Base-by-base conservation (phyloP, 2,888 invertebrate genomes). In the Yponomeuta evonymella region DNA sequence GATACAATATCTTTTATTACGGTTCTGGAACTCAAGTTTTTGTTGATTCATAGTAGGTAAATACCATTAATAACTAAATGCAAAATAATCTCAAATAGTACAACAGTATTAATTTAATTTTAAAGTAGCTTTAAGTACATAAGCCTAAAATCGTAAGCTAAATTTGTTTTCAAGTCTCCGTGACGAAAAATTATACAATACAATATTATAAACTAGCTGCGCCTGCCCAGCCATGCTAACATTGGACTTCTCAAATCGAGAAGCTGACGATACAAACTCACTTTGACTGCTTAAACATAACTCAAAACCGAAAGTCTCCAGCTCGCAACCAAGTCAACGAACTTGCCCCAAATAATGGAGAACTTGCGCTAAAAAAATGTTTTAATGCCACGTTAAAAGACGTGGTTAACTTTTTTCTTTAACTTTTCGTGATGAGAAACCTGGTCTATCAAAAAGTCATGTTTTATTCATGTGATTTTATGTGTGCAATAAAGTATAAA, bases 121-220 rank as follows among this genome's bases (percentile, higher is more conserved):
- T 58, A 58, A 58, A 58, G 12, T 15, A 15, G 15, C 65, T 30
- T 65, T 65, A 65, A 65, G 65, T 65, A 65, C 65, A 30, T 30
- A 65, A 65, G 51, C 51, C 65, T 65, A 65, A 65, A 33, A 65
- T 65, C 33, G 65, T 30, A 33, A 65, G 29, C 15, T 58, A 58
- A 15, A 58, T 43, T 12, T 9, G 12, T 58, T 58, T 58, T 58
- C 12, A 58, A 58, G 51, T 58, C 51, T 58, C 15, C 15, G 15
- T 58, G 51, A 58, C 51, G 15, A 58, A 58, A 58, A 12, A 58
- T 58, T 15, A 58, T 58, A 58, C 51, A 58, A 15, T 12, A 58
- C 51, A 15, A 15, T 43, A 43, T 8, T 43, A 43, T 43, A 8
- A 43, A 1, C 43, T 43, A 43, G 43, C 43, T 8, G 6, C 43